Evolutionary conservation across 2,113 vertebrate genomes (phyloP).

Genomic region (Monarcha castaneiventris): DNA sequence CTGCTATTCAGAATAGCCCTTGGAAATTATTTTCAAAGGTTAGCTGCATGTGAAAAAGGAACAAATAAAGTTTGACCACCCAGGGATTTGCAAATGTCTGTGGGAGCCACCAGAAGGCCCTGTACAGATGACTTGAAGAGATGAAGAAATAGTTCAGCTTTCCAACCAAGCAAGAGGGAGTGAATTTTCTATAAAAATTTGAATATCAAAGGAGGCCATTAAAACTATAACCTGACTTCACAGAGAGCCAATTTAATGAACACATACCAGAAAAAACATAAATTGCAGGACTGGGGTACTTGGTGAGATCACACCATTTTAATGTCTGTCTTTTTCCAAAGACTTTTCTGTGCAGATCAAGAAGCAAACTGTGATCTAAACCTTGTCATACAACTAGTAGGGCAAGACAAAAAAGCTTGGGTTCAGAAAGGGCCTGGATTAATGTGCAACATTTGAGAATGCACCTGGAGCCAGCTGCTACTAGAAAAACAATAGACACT

Average conservation of each 20-base stretch:
- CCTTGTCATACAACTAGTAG: not conserved
- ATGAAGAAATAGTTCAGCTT: not conserved
- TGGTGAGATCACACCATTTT: not conserved
- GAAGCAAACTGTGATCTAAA: not conserved
- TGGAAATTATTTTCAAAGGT: constrained; percentile 41
- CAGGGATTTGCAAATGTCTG: not conserved
- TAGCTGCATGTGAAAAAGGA: not conserved
- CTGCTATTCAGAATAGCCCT: not conserved
- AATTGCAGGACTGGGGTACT: not conserved
- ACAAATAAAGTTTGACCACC: not conserved
- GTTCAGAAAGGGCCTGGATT: not conserved
- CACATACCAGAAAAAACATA: not conserved
- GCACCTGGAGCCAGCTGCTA: constrained; percentile 19
- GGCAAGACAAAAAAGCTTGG: not conserved
- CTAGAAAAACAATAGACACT: not conserved
- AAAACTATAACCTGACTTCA: constrained; percentile 18
- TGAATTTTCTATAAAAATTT: constrained; percentile 35
- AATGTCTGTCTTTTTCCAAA: not conserved
- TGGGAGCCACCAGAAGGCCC: not conserved
- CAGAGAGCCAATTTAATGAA: constrained; percentile 28
- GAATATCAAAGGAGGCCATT: constrained; percentile 34
- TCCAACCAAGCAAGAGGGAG: not conserved
- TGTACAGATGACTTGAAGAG: not conserved
- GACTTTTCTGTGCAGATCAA: not conserved
- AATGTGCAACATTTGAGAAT: not conserved